Percentiles rank a stretch among this genome's conserved stretches.
These are phyloP conservation scores for Sturmia bella DNA, from an alignment of 2,888 invertebrate species.

Conservation along the genomic window DNA sequence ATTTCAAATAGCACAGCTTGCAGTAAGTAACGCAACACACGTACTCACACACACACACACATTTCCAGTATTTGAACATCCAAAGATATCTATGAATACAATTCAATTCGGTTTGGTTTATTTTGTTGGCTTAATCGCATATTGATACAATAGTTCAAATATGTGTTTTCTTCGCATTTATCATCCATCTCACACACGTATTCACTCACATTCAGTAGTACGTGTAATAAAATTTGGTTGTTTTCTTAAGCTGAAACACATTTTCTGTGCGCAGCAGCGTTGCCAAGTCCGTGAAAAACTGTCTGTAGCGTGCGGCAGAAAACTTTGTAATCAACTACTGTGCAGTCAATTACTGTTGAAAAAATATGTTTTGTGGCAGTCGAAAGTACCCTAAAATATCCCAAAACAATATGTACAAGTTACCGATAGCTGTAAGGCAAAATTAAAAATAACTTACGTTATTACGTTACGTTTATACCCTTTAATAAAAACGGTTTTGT, in stretches of 20 bases:
- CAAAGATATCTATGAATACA: conserved; percentile 9
- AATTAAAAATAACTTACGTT: too few relatives aligned
- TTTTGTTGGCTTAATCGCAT: conserved; percentile 8
- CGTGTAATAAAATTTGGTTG: not conserved
- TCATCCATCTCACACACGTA: conserved; percentile 2
- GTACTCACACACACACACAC: not conserved
- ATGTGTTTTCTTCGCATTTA: conserved; percentile 27
- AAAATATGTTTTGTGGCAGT: too few relatives aligned
- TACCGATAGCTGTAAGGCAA: too few relatives aligned
- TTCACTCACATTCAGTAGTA: not conserved
- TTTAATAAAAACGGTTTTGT: too few relatives aligned
- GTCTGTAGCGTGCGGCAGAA: too few relatives aligned
- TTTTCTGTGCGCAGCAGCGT: conserved; percentile 3
- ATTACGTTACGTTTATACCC: too few relatives aligned
- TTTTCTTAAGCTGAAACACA: conserved; percentile 21
- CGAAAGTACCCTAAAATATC: too few relatives aligned
- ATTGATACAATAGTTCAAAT: conserved; percentile 23
- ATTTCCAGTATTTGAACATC: not conserved
- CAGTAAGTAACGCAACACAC: not conserved
- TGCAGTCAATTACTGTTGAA: too few relatives aligned
- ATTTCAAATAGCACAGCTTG: not conserved
- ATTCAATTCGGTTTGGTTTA: conserved; percentile 24
- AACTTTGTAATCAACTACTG: too few relatives aligned
- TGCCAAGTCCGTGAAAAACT: too few relatives aligned
- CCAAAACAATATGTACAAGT: too few relatives aligned